Base-by-base conservation (phyloP, 2,888 invertebrate species). In the Drosophila robusta region DNA sequence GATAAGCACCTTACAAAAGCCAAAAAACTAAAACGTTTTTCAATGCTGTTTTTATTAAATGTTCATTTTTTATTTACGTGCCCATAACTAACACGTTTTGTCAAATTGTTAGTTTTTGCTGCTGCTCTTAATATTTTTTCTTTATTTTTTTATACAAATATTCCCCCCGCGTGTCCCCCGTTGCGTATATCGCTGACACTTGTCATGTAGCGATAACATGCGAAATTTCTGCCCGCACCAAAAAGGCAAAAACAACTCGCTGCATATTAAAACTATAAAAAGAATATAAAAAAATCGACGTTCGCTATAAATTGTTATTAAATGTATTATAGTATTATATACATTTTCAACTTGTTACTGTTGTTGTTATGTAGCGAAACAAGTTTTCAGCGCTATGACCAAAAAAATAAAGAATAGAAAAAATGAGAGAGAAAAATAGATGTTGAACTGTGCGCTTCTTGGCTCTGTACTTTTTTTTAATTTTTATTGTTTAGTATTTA, bases 161-260 rank as follows among this genome's bases (percentile, higher is more conserved):
- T 26, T 26, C 14, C 50, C 16, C 16, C 26, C 29, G 34, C 47
- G 8, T 18, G 26, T 8, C 12, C 47, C 55, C 39, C 18, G 1
- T 46, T 41, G 42, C 44, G 16, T 7, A 50, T 63, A 64, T 67
- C 60, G 61, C 62, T 87, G 81, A 72, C 81, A 81, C 84, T 85
- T 87, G 87, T 80, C 87, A 87, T 70, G 62, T 72, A 65, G 72
- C 87, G 80, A 84, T 84, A 83, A 81, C 82, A 81, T 88, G 78
- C 82, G 83, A 87, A 85, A 85, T 82, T 69, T 85, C 80, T 74
- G 70, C 46, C 61, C 47, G 41, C 9, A 34, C 63, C 56, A 47
- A 76, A 68, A 72, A 51, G 75, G 76, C 54, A 69, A 75, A 64
- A 69, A 58, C 75, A 64, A 72, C 76, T 75, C 50, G 54, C 34